Base-by-base conservation (phyloP, 2,113 vertebrate genomes). In the Erythrolamprus reginae region DNA sequence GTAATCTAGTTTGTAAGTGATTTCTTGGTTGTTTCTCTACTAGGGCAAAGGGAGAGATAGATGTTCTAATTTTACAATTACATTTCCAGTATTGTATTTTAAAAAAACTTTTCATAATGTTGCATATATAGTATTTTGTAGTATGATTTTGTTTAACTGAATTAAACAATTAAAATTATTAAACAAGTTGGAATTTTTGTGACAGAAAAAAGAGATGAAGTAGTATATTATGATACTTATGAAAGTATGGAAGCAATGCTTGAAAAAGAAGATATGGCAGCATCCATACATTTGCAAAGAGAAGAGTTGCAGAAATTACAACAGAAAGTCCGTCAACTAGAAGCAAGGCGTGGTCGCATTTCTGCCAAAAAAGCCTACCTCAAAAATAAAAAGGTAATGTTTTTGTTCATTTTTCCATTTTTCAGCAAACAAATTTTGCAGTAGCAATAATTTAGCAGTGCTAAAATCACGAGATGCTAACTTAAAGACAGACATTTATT, bases 311-410 rank as follows among this genome's bases (percentile, higher is more conserved):
- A 96, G 53, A 96, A 97, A 90, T 97, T 99, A 45, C 98, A 99
- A 92, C 98, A 98, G 95, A 98, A 98, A 96, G 97, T 98, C 0
- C 97, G 99, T 42, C 99, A 99, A 95, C 97, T 99, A 50, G 99
- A 99, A 97, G 98, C 99, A 88, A 98, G 98, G 45, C 96, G 99
- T 89, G 99, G 99, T 28, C 98, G 98, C 89, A 99, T 99, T 97
- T 99, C 98, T 56, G 98, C 99, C 95, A 99, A 99, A 97, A 99
- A 98, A 97, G 98, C 98, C 98, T 99, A 99, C 98, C 99, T 99
- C 98, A 99, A 98, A 97, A 99, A 98, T 96, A 99, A 99, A 97
- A 99, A 99, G 98, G 99, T 98, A 92, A 48, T 56, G 5, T 23
- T 38, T 82, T 33, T 47, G 47, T 55, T 23, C 26, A 84, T 84